Base-by-base conservation (phyloP, 2,888 invertebrate genomes). In the Pollenia amentaria region DNA sequence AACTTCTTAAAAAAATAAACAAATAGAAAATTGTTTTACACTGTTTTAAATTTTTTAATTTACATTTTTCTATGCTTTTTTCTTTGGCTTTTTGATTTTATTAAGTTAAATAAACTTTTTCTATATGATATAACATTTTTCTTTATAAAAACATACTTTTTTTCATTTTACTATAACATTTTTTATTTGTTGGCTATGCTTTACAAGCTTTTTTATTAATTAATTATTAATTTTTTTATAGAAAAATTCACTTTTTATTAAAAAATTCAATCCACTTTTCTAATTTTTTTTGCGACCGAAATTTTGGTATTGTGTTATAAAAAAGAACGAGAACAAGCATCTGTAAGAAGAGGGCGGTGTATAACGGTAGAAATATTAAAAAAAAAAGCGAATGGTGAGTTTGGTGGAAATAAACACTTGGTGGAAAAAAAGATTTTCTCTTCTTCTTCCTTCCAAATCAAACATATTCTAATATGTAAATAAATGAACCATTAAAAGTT, bases 311-410 rank as follows among this genome's bases (percentile, higher is more conserved):
- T 79, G 65, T 73, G 73, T 65, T 72, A 57, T 29, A 57, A 57
- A 65, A 55, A 65, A 77, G 21, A 82, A 81, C 75, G 67, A 51
- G 69, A 76, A 76, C 75, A 82, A 69, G 51, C 42, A 82, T 62
- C 10, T 70, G 38, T 42, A 21, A 14, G 53, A 79, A 84, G 84
- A 84, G 84, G 84, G 84, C 73, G 84, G 78, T 78, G 57, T 84
- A 51, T 84, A 73, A 82, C 60, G 40, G 0, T 70, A 53, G 60
- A 62, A 76, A 62, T 51, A 44, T n/a, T 69, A 42, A 44, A 84
- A 65, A 84, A 44, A 44, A 84, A 65, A 84, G 21, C 53, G 51
- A 40, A 46, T 84, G 84, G 84, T 84, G 84, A 84, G 65, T 84
- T 84, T 84, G 57, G 60, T 76, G 18, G 60, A 60, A 73, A 75